Evolutionary conservation across 2,888 invertebrate genomes (phyloP), one percentile per base, ranked within the genome.

Genomic region (Heliconius aoede): DNA sequence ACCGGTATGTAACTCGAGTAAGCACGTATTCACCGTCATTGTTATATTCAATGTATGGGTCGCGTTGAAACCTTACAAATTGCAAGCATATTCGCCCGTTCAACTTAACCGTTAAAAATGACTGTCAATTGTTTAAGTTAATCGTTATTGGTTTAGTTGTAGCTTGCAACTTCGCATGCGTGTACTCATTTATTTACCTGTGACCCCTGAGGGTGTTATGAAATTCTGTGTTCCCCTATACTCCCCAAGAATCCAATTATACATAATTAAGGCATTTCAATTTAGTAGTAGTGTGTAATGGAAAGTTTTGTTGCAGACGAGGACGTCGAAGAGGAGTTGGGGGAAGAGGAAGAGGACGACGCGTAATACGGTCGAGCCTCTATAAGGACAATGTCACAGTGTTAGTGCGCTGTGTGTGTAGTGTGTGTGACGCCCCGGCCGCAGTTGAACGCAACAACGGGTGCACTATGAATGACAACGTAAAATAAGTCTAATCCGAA

Each of bases 351-450:
- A 81, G 95, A 94, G 85, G 95, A 95, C 81, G 95, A 95, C 83
- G 94, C 95, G 95, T 95, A 95, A 95, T 95, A 95, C 91, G 91
- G 87, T 87, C 85, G 90, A 87, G 90, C 89, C 89, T 91, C 87
- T 85, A 81, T 87, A 93, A 90, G 94, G 94, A 94, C 94, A 93
- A 94, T 94, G 94, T 94, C 94, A 94, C 94, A 93, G 94, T 94
- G 94, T 92, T 65, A 89, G 94, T 94, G 94, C 65, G 65, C 65
- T 65, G 65, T 65, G 65, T 65, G 80, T 93, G 91, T 92, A 91
- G 93, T 93, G 92, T 88, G 88, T 86, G 94, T 93, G 94, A 93
- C 92, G 93, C 88, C 90, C 87, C 89, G 93, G 91, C 93, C 92
- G 85, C 91, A 91, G 90, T 81, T 92, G 91, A 93, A 93, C 93